Evolutionary conservation across 1,140 invertebrate species (phyloP).

Genomic region (Drosophila watanabei): DNA sequence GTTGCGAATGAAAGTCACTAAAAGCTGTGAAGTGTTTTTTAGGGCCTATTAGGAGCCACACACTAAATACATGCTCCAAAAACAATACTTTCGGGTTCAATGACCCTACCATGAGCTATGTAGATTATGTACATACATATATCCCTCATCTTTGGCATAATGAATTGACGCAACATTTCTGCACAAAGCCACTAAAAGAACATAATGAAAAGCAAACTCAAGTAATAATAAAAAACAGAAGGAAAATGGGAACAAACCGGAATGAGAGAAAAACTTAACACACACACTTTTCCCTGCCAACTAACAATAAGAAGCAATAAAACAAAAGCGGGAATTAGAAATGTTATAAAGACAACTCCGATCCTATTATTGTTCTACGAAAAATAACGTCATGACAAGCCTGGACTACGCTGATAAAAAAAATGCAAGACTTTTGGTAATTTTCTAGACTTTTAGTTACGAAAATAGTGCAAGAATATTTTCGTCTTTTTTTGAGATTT

Average conservation of each 20-base stretch:
- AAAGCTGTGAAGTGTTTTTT: slow-evolving; percentile 38
- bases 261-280: slow-evolving; percentile 23
- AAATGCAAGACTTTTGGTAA: too few relatives aligned
- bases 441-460: too few relatives aligned
- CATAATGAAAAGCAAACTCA: slow-evolving; percentile 50
- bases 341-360: neutral
- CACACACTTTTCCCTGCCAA: slow-evolving; percentile 3
- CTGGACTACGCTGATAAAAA: too few relatives aligned
- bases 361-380: slow-evolving; percentile 6
- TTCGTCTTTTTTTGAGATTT: too few relatives aligned
- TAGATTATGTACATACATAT: too few relatives aligned
- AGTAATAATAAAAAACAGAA: slow-evolving; percentile 39
- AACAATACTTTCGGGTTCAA: slow-evolving; percentile 17
- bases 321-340: slow-evolving; percentile 32
- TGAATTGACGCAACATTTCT: slow-evolving; percentile 49
- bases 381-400: slow-evolving; percentile 28
- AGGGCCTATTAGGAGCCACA: slow-evolving; percentile 27
- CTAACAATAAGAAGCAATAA: slow-evolving; percentile 18
- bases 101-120: neutral
- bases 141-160: neutral
- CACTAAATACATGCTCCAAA: slow-evolving; percentile 11
- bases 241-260: neutral
- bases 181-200: slow-evolving; percentile 30
- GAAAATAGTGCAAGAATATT: too few relatives aligned
- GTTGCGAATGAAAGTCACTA: slow-evolving; percentile 43